phyloP scores from a whole-genome alignment of 2,888 invertebrate genomes.

The Lasioglossum villosulum region DNA sequence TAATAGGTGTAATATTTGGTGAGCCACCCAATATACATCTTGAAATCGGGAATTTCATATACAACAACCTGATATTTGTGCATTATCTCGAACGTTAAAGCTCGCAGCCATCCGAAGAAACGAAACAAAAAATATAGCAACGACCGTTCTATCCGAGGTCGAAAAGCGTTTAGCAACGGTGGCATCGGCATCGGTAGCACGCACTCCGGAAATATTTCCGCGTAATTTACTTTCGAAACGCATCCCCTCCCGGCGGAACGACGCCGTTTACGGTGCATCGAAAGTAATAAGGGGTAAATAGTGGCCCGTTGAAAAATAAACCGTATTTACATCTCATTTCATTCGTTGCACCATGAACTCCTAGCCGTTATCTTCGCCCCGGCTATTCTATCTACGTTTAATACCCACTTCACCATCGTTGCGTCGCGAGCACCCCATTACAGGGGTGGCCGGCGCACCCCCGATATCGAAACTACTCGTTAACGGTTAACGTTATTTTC shows the following conservation, averaged over 20 bases:
- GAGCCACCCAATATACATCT: too few species aligned
- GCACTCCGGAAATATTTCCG: constrained; percentile 16
- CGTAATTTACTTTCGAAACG: constrained; percentile 32
- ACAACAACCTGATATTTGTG: too few species aligned
- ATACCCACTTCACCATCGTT: constrained; percentile 52
- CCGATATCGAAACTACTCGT: constrained; percentile 52
- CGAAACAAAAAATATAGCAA: not conserved
- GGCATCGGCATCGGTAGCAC: not conserved
- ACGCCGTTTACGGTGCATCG: constrained; percentile 18
- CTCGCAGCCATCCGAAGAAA: not conserved
- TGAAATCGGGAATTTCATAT: too few species aligned
- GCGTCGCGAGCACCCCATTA: constrained; percentile 39
- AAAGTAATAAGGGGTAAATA: constrained; percentile 46
- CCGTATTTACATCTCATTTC: constrained; percentile 44
- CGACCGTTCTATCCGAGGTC: not conserved
- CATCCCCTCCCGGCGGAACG: not conserved
- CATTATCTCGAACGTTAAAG: not conserved
- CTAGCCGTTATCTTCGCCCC: constrained; percentile 36
- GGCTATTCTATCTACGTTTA: constrained; percentile 53
- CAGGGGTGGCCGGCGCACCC: not conserved
- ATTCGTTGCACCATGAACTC: constrained; percentile 38
- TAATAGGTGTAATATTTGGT: too few species aligned
- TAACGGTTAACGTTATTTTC: constrained; percentile 51
- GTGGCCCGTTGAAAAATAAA: constrained; percentile 44
- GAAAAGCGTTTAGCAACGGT: not conserved